Base-by-base conservation (phyloP, 2,113 vertebrate species). In the Trinectes maculatus region DNA sequence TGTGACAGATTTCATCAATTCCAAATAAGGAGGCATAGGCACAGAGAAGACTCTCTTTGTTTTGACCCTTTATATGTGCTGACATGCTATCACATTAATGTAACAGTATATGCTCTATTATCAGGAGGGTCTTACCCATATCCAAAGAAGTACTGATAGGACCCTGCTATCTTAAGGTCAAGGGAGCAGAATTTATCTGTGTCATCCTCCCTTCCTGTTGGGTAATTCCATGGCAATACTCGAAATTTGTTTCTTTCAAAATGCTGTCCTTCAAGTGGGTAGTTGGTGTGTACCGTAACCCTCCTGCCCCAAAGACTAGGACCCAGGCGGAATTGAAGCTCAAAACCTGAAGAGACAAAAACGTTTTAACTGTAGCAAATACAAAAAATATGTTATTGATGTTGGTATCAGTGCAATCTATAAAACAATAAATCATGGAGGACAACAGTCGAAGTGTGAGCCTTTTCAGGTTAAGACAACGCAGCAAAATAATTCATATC, bases 261-360 rank as follows among this genome's bases (percentile, higher is more conserved):
- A 0, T 0, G 5, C 40, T 85, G 68, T 31, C 80, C 85, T 5
- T 59, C 80, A 0, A 55, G 58, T 0, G 89, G 87, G 52, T 89
- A 91, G 86, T 91, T 87, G 54, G 87, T 91, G 71, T 83, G 58
- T 3, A 89, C 78, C 16, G n/a, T 46, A 0, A 91, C 85, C 37
- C 25, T 84, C 74, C 57, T 66, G 26, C 89, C 89, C 52, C 89
- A 87, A 3, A 91, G 87, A 69, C 86, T 91, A 0, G 89, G 83
- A 21, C 86, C 89, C 3, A 91, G 74, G 6, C 83, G 87, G 72
- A 91, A 89, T 80, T 91, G 87, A 15, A 91, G 87, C 80, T 91
- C 87, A 37, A 91, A 91, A 3, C 86, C 89, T 91, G 64, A 25
- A 7, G 53, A 57, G 4, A 42, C 9, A 55, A 1, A 59, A 1